phyloP scores from a whole-genome alignment of 2,888 invertebrate genomes.

The Anoplius nigerrimus region DNA sequence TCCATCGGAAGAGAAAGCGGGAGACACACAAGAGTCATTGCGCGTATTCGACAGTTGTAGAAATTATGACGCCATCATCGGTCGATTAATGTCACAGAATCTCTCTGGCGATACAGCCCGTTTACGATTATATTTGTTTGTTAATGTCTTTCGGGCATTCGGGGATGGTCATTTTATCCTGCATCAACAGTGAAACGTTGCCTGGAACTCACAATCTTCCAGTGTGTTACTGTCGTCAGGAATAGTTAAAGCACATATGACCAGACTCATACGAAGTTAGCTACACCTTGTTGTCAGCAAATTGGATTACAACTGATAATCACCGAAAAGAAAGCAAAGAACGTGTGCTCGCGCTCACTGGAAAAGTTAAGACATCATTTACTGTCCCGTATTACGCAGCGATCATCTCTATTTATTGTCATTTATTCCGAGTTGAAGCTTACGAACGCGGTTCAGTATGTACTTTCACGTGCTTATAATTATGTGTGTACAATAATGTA shows the following conservation, averaged over 20 bases:
- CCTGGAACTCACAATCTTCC: slow-evolving; percentile 18
- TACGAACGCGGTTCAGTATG: too few relatives aligned
- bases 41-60: too few relatives aligned
- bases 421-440: too few relatives aligned
- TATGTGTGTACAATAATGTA: too few relatives aligned
- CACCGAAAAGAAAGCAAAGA: not conserved
- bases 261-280: not conserved
- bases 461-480: too few relatives aligned
- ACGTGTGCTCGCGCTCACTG: too few relatives aligned
- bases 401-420: too few relatives aligned
- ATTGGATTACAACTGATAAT: slow-evolving; percentile 12
- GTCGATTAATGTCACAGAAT: slow-evolving; percentile 16
- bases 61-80: too few relatives aligned
- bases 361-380: too few relatives aligned
- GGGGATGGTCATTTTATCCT: not conserved
- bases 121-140: slow-evolving; percentile 34
- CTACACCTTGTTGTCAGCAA: not conserved
- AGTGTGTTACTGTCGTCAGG: slow-evolving; percentile 14
- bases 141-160: slow-evolving; percentile 2
- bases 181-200: not conserved
- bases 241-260: slow-evolving; percentile 29
- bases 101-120: slow-evolving; percentile 3
- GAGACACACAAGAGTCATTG: not conserved
- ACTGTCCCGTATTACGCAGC: too few relatives aligned
- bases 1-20: not conserved